These are phyloP conservation scores for Psittacula echo DNA, from an alignment of 2,797 vertebrate species.

Conservation along the genomic window DNA sequence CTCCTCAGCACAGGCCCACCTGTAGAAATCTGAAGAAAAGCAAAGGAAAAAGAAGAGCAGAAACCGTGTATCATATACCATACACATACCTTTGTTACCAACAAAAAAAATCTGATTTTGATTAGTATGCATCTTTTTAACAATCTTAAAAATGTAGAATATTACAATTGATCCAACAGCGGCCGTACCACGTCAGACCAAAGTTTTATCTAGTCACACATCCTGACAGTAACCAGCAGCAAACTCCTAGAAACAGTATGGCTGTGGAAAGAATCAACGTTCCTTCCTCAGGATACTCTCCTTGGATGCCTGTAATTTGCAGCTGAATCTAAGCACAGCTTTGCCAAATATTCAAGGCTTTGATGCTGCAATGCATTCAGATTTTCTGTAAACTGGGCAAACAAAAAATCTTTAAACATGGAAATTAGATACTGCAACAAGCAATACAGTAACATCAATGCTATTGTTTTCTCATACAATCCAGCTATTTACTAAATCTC, in stretches of 20 bases:
- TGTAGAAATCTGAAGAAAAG: neutral
- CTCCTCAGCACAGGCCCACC: neutral
- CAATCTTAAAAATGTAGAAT: neutral
- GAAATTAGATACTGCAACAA: neutral
- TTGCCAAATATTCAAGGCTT: neutral
- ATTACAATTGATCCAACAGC: neutral
- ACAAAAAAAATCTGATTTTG: neutral
- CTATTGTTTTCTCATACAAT: neutral
- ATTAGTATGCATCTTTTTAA: neutral
- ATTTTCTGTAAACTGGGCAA: neutral
- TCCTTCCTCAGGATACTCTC: neutral
- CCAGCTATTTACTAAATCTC: neutral
- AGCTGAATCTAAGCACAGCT: neutral
- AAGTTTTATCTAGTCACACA: neutral
- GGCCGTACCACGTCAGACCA: neutral
- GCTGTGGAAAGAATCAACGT: neutral
- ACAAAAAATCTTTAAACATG: neutral
- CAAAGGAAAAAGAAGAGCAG: neutral
- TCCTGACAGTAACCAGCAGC: neutral
- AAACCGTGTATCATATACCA: rapidly evolving
- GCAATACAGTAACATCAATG: neutral
- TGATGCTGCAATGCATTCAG: neutral
- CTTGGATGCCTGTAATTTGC: rapidly evolving
- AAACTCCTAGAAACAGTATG: neutral
- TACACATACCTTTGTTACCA: rapidly evolving